Base-by-base conservation (phyloP, 2,888 invertebrate species). In the Pristionchus maxplancki region DNA sequence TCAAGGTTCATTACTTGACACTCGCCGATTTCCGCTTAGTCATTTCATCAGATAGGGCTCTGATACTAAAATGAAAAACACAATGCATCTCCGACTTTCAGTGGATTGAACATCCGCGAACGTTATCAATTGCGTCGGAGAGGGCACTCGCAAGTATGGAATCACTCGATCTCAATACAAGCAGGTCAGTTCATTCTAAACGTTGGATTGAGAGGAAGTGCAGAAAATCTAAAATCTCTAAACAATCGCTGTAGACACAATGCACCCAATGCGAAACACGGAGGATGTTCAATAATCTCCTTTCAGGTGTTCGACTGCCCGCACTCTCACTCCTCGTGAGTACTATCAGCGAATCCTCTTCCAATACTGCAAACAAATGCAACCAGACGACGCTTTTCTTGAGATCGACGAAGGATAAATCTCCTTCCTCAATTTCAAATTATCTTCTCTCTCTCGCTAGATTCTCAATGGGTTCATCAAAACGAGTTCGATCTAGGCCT, bases 31-130 rank as follows among this genome's bases (percentile, higher is more conserved):
- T n/a, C n/a, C 44, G 44, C 44, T 9, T 6, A 44, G n/a, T n/a
- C n/a, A n/a, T n/a, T n/a, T n/a, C n/a, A n/a, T 44, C 44, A 44
- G 11, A 44, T 44, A 44, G 8, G 44, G 6, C 44, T 44, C 11
- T 44, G 11, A 44, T 44, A 44, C 6, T 44, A 44, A 44, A 44
- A 9, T 44, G 44, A n/a, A n/a, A n/a, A n/a, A n/a, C n/a, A n/a
- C n/a, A n/a, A n/a, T n/a, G n/a, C 2, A 13, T n/a, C n/a, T 11
- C 34, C 34, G 67, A 17, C 2, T 67, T 67, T 40, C 78, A 91
- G 90, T 95, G 95, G 95, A 95, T 95, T 89, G 95, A 95, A 87
- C 94, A 95, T 71, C 95, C 94, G n/a, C 91, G 95, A 40, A 95
- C 95, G 13, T 85, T 94, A 13, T 93, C 93, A 64, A 94, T 94